Conservation (phyloP, 2,797 vertebrate genomes). For the Chelonia mydas region DNA sequence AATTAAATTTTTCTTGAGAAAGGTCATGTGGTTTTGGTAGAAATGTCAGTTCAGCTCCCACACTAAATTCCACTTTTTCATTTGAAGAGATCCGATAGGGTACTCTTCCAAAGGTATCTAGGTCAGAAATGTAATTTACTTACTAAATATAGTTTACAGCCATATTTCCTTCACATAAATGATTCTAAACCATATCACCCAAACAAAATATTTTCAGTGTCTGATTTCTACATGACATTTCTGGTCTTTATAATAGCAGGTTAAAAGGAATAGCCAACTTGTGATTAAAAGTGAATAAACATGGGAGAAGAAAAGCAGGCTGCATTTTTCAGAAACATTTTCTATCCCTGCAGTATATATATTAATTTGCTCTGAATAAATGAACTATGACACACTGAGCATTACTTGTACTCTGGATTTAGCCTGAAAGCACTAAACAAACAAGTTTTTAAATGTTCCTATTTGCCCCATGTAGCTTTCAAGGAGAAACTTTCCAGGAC, state of each 20-base stretch:
- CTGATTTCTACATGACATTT: not conserved
- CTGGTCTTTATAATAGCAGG: not conserved
- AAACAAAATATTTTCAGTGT: not conserved
- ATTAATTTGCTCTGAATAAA: not conserved
- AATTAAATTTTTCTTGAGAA: constrained; percentile 84
- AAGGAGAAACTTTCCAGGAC: not conserved
- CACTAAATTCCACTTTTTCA: constrained; percentile 74
- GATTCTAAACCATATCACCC: not conserved
- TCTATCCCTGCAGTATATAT: not conserved
- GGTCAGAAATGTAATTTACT: constrained; percentile 40
- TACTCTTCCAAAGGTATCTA: constrained; percentile 68
- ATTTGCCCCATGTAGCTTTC: not conserved
- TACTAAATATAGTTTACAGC: not conserved
- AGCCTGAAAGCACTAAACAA: not conserved
- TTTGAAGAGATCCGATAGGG: not conserved
- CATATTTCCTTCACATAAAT: not conserved
- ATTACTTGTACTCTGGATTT: not conserved
- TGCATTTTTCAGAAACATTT: not conserved
- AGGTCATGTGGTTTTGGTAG: constrained; percentile 81
- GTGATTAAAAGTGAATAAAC: not conserved
- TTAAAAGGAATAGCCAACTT: not conserved
- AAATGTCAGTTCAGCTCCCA: constrained; percentile 70
- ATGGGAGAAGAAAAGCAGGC: not conserved
- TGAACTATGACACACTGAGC: not conserved
- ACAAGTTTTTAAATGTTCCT: not conserved